A percentile compares a stretch with the other conserved stretches of the same genome.
Conservation (phyloP, 2,888 invertebrate species). For the Troglohyphantes excavatus region DNA sequence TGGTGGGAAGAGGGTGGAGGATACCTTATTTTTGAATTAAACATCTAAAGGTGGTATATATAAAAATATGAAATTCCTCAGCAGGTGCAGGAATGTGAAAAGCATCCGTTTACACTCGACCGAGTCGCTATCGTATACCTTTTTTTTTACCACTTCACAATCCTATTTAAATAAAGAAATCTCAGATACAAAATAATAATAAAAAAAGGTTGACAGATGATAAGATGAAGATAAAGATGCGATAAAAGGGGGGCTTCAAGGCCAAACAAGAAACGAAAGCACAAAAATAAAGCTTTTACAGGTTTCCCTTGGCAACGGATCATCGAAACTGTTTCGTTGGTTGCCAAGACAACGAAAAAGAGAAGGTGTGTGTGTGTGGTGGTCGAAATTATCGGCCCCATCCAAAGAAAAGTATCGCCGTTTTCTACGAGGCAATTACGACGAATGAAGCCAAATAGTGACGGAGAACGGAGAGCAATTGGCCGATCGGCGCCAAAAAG, state of each 20-base stretch:
- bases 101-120: too few species aligned
- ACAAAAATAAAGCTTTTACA: slow-evolving; percentile 29
- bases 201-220: slow-evolving; percentile 19
- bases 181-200: neutral
- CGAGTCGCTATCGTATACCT: too few species aligned
- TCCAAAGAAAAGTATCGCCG: slow-evolving; percentile 19
- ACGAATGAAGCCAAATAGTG: slow-evolving; percentile 43
- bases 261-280: slow-evolving; percentile 20
- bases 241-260: slow-evolving; percentile 28
- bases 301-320: slow-evolving; percentile 61
- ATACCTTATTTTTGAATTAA: too few species aligned
- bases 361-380: neutral
- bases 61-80: too few species aligned
- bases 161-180: neutral
- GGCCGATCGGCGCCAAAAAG: neutral
- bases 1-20: too few species aligned
- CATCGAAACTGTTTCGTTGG: slow-evolving; percentile 59
- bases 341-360: slow-evolving; percentile 56
- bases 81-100: too few species aligned
- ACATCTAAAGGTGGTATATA: too few species aligned
- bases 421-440: slow-evolving; percentile 39
- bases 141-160: neutral
- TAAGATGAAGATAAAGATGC: slow-evolving; percentile 37
- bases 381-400: slow-evolving; percentile 18
- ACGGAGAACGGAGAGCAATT: slow-evolving; percentile 17